Evolutionary conservation across 2,888 invertebrate species (phyloP), one percentile per base, ranked within the genome.

Genomic region (Xiphydria camelus): DNA sequence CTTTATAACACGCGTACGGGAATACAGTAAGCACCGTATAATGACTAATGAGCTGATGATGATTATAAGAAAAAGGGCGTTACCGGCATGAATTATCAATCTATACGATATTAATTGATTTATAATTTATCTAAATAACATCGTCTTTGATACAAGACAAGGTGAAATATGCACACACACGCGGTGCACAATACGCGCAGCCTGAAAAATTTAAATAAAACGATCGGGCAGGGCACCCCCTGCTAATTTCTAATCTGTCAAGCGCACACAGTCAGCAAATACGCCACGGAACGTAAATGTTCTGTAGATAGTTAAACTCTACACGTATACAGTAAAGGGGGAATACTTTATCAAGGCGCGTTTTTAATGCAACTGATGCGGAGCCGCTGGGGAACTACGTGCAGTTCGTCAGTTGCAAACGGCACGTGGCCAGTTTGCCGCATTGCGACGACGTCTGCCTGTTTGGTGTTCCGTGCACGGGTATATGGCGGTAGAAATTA

Each of bases 11-110:
- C 29, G 12, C 12, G n/a, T 7, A 29, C 29, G 4, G 6, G 29
- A 26, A 31, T 7, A 26, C 9, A 19, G 2, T 19, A 12, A 7
- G 19, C 29, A 44, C 12, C 49, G 36, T 33, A 37, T 55, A 57
- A 55, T 68, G 65, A 65, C 58, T 64, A 65, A 68, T 66, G 57
- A 26, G 21, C 51, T 41, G 42, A 45, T 47, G 37, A 39, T 39
- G 21, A 19, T 29, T 23, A 32, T 26, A 37, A 42, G 43, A 36
- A 40, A 44, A 60, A 57, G 66, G 68, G 68, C 70, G 68, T 68
- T 62, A 69, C 68, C 70, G 66, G 68, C 55, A 45, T 45, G 49
- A 49, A 18, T 20, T 15, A 12, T 23, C 23, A 42, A 23, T 20
- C 20, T 17, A 15, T 7, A 29, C 15, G 29, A 29, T 10, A 14